Evolutionary conservation across 2,888 invertebrate genomes (phyloP).

Genomic region (Latrodectus hesperus): DNA sequence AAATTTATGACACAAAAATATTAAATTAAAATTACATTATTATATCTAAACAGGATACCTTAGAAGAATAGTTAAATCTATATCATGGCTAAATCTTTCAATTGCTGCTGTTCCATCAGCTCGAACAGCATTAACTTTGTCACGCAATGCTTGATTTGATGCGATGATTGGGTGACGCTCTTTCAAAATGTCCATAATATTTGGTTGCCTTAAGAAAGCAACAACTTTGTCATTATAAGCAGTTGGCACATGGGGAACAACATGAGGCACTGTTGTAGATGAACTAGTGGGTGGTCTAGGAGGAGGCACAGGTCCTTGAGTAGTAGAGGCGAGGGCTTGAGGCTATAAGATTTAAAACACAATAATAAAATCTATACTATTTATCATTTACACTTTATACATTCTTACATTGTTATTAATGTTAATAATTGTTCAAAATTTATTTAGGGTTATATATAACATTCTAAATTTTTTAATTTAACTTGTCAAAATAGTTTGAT

Average conservation of each 20-base stretch:
- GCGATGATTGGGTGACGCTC: slow-evolving; percentile 84
- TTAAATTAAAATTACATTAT: no score
- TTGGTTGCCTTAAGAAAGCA: slow-evolving; percentile 94
- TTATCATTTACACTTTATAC: no score
- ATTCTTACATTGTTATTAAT: no score
- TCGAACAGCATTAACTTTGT: slow-evolving; percentile 89
- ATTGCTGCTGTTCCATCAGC: slow-evolving; percentile 92
- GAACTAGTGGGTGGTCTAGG: slow-evolving; percentile 70
- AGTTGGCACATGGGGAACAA: slow-evolving; percentile 82
- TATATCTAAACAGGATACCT: slow-evolving; percentile 76
- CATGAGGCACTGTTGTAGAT: slow-evolving; percentile 70
- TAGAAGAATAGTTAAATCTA: slow-evolving; percentile 92
- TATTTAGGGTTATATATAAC: no score
- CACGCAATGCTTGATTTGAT: slow-evolving; percentile 84
- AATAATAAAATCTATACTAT: no score
- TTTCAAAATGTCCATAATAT: slow-evolving; percentile 91
- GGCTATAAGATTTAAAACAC: slow-evolving; percentile 22
- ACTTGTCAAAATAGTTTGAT: no score
- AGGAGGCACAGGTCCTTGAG: slow-evolving; percentile 70
- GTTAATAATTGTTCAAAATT: no score
- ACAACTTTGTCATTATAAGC: slow-evolving; percentile 96
- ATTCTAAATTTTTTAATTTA: no score
- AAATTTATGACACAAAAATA: no score
- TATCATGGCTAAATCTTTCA: slow-evolving; percentile 89
- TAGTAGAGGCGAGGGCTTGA: slow-evolving; percentile 9